Evolutionary conservation across 1,140 invertebrate genomes (phyloP), one percentile per base, ranked within the genome.

Genomic region (Manduca sexta): DNA sequence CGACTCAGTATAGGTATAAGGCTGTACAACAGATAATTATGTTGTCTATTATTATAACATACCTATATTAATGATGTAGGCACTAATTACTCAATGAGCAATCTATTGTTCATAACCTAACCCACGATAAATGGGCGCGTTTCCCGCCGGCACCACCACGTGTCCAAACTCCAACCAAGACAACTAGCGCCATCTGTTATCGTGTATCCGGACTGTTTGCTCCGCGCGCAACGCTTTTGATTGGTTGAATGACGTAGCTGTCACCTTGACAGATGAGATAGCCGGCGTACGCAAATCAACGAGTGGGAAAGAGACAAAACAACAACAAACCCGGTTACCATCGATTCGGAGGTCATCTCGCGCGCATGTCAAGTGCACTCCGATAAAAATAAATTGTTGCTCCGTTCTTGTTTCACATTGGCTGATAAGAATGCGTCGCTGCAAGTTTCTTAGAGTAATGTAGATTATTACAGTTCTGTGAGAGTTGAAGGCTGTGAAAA

Each of bases 271-370:
- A 67, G 48, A 5, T 43, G 68, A 67, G 52, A 63, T 10, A 48
- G 51, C 18, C 5, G 8, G 41, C 48, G 45, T 7, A 15, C 13
- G 33, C 26, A 38, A 29, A 10, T 17, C 41, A 46, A 26, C 54
- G 45, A 29, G 69, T 56, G 58, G 34, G 61, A 83, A 37, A 30
- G 72, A 64, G 70, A 81, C 14, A 45, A 49, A 71, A 78, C 68
- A 81, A 78, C 62, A 84, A 84, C 79, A 84, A 78, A 69, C 52
- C 49, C 55, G 31, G 64, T 67, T 60, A 58, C 58, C 77, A 83
- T 83, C 75, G 79, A 83, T 83, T 79, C 59, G 54, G 64, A 67
- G 67, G 72, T 67, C 60, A 68, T 51, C 33, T 52, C 11, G 17
- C 44, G 74, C 74, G 77, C 77, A 81, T 79, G 76, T 74, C 76